phyloP scores from a whole-genome alignment of 1,140 invertebrate species.

The Ooceraea biroi region DNA sequence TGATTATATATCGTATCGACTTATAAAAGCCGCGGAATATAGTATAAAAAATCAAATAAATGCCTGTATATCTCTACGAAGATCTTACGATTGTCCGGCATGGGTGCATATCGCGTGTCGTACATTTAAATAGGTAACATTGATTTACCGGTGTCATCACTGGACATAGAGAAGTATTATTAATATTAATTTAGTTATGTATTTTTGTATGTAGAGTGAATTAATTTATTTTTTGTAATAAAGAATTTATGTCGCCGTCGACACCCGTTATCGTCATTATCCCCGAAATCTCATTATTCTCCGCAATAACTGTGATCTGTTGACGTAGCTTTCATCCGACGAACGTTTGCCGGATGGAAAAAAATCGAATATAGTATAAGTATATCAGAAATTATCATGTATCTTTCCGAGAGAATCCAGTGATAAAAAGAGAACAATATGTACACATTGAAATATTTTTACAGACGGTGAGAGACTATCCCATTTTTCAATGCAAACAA shows the following conservation, averaged over 20 bases:
- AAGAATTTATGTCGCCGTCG: conserved; percentile 80
- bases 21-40: conserved; percentile 48
- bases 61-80: conserved; percentile 28
- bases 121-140: conserved; percentile 67
- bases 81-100: conserved; percentile 48
- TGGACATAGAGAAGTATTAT: conserved; percentile 80
- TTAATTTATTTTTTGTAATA: conserved; percentile 84
- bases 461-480: neutral
- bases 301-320: neutral
- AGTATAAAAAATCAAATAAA: conserved; percentile 55
- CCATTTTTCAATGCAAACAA: too few relatives aligned
- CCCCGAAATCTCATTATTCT: neutral
- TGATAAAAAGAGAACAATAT: too few relatives aligned
- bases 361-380: too few relatives aligned
- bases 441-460: neutral
- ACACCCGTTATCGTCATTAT: conserved; percentile 17
- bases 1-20: conserved; percentile 44
- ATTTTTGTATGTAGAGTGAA: conserved; percentile 83
- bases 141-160: conserved; percentile 64
- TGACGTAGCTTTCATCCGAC: too few relatives aligned
- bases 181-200: conserved; percentile 81
- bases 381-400: too few relatives aligned
- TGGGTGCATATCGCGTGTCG: conserved; percentile 37
- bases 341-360: too few relatives aligned
- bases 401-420: too few relatives aligned